phyloP scores from a whole-genome alignment of 2,888 invertebrate genomes.

The Thera obeliscata region DNA sequence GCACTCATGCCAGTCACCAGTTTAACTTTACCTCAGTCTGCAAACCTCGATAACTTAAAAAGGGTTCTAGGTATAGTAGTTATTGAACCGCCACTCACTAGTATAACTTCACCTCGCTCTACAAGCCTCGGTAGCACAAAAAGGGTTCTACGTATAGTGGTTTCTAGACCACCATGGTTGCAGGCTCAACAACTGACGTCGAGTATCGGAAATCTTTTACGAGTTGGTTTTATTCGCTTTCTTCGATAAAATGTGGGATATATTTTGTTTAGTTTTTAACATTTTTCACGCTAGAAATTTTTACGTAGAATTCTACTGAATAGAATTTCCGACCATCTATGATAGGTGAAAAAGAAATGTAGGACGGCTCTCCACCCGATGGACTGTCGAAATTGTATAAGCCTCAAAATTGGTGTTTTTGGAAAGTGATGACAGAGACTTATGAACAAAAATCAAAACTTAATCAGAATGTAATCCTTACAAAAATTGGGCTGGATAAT shows the following conservation, averaged over 20 bases:
- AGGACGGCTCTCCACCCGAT: no score
- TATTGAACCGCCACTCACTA: slow-evolving; percentile 36
- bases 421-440: no score
- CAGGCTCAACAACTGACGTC: slow-evolving; percentile 29
- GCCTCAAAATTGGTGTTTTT: no score
- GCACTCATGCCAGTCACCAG: slow-evolving; percentile 50
- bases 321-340: no score
- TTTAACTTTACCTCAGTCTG: slow-evolving; percentile 29
- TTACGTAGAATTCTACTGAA: no score
- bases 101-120: slow-evolving; percentile 29
- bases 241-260: slow-evolving; percentile 13
- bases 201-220: slow-evolving; percentile 32
- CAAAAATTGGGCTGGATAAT: no score
- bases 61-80: slow-evolving; percentile 21
- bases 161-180: slow-evolving; percentile 25
- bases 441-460: no score
- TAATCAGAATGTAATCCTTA: no score
- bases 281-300: slow-evolving; percentile 13
- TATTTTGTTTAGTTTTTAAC: slow-evolving; percentile 10
- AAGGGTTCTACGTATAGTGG: slow-evolving; percentile 23
- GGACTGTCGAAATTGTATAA: no score
- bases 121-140: neutral
- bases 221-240: slow-evolving; percentile 24
- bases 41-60: neutral
- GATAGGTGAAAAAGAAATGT: no score